Evolutionary conservation across 2,888 invertebrate genomes (phyloP), one percentile per base, ranked within the genome.

Genomic region (Griposia aprilina): DNA sequence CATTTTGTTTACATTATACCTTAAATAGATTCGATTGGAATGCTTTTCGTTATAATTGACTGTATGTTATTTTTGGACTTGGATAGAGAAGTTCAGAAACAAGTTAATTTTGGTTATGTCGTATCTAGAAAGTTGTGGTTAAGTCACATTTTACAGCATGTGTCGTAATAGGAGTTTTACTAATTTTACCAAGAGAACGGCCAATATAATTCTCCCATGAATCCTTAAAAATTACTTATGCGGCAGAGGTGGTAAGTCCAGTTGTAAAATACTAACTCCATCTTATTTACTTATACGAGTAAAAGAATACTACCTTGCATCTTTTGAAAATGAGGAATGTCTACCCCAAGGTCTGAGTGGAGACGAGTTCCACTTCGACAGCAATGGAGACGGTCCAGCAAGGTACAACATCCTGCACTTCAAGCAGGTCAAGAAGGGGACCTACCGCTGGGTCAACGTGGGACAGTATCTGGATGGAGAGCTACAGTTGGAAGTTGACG

Each of bases 351-450:
- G 99, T 91, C 96, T 99, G 50, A 98, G 98, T 88, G 98, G 98
- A 0, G 99, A 99, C 93, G 97, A 98, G 91, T 99, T 99, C 95
- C 98, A 98, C 88, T 99, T 99, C 94, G 98, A 99, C 93, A 97
- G 96, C 80, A 98, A 98, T 89, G 99, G 99, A 0, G 99, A 99
- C 91, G 99, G 99, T 0, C 99, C 99, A 0, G 99, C 99, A 0
- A 97, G 99, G 63, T 99, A 99, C 97, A 98, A 99, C 93, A 99
- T 99, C 88, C 98, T 99, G 81, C 99, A 99, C 95, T 99, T 99
- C 97, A 99, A 99, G 93, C 99, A 99, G 93, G 97, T 97, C 15
- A 95, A 97, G 2, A 97, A 97, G 0, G 98, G 98, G 0, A 97
- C 97, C 83, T 99, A 98, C 95, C 97, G 98, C 83, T 99, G 99